Percentiles rank a stretch among this genome's conserved stretches.
phyloP scores from a whole-genome alignment of 2,797 vertebrate species.

The Cetoscarus ocellatus region DNA sequence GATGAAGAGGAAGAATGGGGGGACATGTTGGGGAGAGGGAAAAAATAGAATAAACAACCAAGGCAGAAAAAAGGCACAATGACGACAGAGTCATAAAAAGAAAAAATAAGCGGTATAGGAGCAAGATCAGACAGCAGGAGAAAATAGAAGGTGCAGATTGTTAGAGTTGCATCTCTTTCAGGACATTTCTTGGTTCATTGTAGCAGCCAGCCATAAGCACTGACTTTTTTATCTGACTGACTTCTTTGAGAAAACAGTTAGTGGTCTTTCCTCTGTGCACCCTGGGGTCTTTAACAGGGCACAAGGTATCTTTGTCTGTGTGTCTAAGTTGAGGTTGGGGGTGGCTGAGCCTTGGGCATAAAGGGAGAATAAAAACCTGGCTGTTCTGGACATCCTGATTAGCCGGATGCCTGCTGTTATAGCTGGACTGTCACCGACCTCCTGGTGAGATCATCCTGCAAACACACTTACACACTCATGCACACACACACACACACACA shows the following conservation, averaged over 20 bases:
- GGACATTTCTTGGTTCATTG: conserved; percentile 46
- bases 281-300: conserved; percentile 22
- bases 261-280: conserved; percentile 19
- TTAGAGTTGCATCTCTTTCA: conserved; percentile 21
- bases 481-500: conserved; percentile 24
- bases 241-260: conserved; percentile 16
- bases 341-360: conserved; percentile 24
- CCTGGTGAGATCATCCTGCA: conserved; percentile 47
- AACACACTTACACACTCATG: conserved; percentile 50
- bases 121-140: conserved; percentile 15
- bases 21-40: too few species aligned
- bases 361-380: conserved; percentile 15
- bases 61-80: conserved; percentile 32
- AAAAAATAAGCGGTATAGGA: conserved; percentile 23
- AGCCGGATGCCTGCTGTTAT: conserved; percentile 64
- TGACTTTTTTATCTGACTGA: conserved; percentile 40
- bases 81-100: conserved; percentile 15
- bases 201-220: conserved; percentile 20
- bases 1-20: background rate
- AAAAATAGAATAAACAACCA: conserved; percentile 22
- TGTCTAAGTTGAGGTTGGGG: conserved; percentile 34
- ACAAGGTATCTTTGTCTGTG: conserved; percentile 32
- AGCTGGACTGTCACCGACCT: conserved; percentile 51
- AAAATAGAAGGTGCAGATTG: conserved; percentile 9
- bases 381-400: conserved; percentile 70